Evolutionary conservation across 2,888 invertebrate species (phyloP).

Genomic region (Heliconius charithonia): DNA sequence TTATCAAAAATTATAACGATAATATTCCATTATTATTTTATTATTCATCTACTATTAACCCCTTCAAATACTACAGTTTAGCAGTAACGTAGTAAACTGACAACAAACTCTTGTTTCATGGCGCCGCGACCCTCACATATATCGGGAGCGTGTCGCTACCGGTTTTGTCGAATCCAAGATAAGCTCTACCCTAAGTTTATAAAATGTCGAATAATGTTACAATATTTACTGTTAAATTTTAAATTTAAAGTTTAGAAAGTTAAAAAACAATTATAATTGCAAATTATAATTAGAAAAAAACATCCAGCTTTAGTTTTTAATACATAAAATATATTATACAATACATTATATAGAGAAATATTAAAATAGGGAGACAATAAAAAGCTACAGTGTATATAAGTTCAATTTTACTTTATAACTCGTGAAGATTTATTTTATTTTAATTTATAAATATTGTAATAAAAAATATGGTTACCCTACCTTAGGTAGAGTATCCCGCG

Average conservation of each 20-base stretch:
- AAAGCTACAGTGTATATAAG: too few relatives aligned
- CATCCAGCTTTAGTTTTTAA: background rate
- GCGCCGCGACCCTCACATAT: constrained; percentile 23
- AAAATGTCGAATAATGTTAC: constrained; percentile 13
- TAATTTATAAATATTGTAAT: background rate
- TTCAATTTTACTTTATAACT: too few relatives aligned
- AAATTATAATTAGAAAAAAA: background rate
- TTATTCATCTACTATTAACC: constrained; percentile 16
- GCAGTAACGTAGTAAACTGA: constrained; percentile 36
- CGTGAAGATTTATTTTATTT: too few relatives aligned
- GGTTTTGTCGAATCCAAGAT: constrained; percentile 27
- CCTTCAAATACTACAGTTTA: constrained; percentile 41
- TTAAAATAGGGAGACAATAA: background rate
- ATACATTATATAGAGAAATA: background rate
- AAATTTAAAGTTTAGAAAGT: background rate
- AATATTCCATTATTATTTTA: background rate
- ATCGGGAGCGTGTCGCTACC: constrained; percentile 12
- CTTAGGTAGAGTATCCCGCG: constrained; percentile 38
- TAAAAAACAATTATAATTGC: background rate
- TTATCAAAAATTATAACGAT: too few relatives aligned
- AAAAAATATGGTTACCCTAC: constrained; percentile 30
- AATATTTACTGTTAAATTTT: background rate
- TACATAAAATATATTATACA: background rate
- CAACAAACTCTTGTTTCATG: constrained; percentile 38
- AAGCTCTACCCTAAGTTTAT: constrained; percentile 17